Percentiles rank a stretch among this genome's conserved stretches.
These are phyloP conservation scores for Megaceryle alcyon DNA, from an alignment of 2,797 vertebrate genomes.

Conservation along the genomic window DNA sequence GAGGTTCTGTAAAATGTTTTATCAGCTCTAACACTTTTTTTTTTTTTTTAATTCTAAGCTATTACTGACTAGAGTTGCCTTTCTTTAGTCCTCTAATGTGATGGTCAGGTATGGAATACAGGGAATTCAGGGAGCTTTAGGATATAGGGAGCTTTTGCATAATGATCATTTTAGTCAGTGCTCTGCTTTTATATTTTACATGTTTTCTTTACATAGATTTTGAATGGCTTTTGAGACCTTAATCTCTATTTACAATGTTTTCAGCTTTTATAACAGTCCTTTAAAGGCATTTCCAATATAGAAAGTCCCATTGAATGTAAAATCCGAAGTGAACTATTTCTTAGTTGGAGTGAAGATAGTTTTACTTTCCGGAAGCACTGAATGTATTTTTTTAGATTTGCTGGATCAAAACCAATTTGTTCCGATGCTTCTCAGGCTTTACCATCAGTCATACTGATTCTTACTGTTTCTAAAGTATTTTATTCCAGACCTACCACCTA, in stretches of 20 bases:
- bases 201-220: neutral
- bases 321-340: neutral
- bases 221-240: neutral
- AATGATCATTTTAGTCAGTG: neutral
- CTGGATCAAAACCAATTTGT: neutral
- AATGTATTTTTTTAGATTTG: neutral
- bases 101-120: neutral
- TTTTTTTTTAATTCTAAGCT: conserved; percentile 33
- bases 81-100: neutral
- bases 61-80: neutral
- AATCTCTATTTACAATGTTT: neutral
- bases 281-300: neutral
- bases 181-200: neutral
- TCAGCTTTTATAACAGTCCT: neutral
- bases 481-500: neutral
- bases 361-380: neutral
- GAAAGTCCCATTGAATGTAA: neutral
- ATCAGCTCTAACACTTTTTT: conserved; percentile 50
- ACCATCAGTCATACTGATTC: neutral
- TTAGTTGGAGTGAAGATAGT: neutral
- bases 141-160: neutral
- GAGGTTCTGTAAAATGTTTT: conserved; percentile 54
- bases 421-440: neutral
- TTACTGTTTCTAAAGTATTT: neutral
- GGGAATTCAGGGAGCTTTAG: neutral